Conservation (phyloP, 2,797 vertebrate genomes). For the Ictinia mississippiensis region DNA sequence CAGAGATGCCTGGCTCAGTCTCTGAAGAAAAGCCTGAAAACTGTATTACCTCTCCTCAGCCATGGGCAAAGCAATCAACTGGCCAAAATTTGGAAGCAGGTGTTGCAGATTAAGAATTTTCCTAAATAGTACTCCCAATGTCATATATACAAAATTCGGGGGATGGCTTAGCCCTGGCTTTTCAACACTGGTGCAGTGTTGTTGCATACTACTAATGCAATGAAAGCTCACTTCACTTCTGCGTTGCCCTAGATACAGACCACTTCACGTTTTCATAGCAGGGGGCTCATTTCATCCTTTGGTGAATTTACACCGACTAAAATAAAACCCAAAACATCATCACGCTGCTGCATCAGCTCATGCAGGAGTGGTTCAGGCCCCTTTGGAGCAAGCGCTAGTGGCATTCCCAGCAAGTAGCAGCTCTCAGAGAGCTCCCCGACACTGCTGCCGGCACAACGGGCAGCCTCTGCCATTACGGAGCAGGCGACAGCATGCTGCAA, state of each 20-base stretch:
- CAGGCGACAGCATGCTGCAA: background rate
- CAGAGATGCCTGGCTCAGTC: background rate
- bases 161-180: background rate
- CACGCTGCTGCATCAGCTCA: background rate
- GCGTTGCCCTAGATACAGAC: background rate
- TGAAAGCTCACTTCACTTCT: background rate
- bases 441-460: accelerated
- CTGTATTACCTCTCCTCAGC: background rate
- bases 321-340: background rate
- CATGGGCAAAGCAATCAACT: accelerated
- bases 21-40: background rate
- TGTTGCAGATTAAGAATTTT: background rate
- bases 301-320: background rate
- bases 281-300: background rate
- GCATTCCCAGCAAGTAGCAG: background rate
- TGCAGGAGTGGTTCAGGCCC: background rate
- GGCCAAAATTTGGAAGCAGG: background rate
- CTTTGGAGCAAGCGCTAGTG: background rate
- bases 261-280: background rate
- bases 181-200: background rate
- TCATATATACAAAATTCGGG: background rate
- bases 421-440: background rate
- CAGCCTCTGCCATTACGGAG: background rate
- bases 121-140: background rate
- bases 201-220: background rate